phyloP scores from a whole-genome alignment of 30 jellyfish, hydroid and myxozoan species.

The Aurelia aurita complex sp. Pacific region DNA sequence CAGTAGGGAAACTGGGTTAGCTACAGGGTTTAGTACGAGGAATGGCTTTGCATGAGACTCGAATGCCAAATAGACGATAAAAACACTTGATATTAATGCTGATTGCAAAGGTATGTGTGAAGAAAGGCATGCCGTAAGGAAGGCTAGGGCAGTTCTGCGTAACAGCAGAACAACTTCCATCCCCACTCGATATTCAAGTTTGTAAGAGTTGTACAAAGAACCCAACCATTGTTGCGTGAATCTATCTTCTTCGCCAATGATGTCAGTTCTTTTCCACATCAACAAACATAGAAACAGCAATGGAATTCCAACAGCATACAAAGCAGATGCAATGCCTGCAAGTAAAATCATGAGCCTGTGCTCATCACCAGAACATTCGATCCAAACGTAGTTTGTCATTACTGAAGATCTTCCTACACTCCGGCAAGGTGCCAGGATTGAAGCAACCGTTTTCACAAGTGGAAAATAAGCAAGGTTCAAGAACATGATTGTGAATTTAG shows the following conservation, averaged over 20 bases:
- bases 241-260: slow-evolving; percentile 16
- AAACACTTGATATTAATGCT: slow-evolving; percentile 25
- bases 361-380: slow-evolving; percentile 38
- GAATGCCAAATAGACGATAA: slow-evolving; percentile 28
- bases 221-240: slow-evolving; percentile 55
- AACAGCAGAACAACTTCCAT: slow-evolving; percentile 55
- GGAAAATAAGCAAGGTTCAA: slow-evolving; percentile 68
- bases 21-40: background rate
- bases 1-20: background rate
- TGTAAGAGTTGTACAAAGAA: slow-evolving; percentile 47
- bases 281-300: slow-evolving; percentile 33
- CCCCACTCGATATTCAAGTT: slow-evolving; percentile 31
- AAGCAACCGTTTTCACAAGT: slow-evolving; percentile 33
- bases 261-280: slow-evolving; percentile 20
- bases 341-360: background rate
- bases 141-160: slow-evolving; percentile 54
- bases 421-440: slow-evolving; percentile 45
- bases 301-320: slow-evolving; percentile 68
- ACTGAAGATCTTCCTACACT: slow-evolving; percentile 1
- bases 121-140: slow-evolving; percentile 24
- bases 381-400: slow-evolving; percentile 49
- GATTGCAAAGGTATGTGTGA: slow-evolving; percentile 20
- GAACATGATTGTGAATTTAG: slow-evolving; percentile 32
- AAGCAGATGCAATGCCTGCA: slow-evolving; percentile 9
- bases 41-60: slow-evolving; percentile 68